Evolutionary conservation across 2,797 vertebrate species (phyloP).

Genomic region (Peromyscus attwateri): DNA sequence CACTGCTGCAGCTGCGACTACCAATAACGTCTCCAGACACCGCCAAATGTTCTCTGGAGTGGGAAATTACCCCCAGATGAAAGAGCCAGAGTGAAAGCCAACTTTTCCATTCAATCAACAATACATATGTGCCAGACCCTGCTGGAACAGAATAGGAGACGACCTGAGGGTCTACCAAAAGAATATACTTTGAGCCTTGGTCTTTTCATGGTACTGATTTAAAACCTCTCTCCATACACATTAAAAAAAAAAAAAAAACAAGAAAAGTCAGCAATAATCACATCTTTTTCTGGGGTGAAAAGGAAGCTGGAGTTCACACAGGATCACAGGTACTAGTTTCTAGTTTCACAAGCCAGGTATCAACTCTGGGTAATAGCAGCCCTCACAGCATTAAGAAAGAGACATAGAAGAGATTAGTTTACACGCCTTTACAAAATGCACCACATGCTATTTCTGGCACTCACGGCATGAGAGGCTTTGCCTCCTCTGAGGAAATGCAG

Average conservation of each 20-base stretch:
- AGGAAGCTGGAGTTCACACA: slow-evolving; percentile 31
- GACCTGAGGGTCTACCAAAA: slow-evolving; percentile 19
- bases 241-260: background rate
- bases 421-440: slow-evolving; percentile 37
- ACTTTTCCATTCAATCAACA: slow-evolving; percentile 4
- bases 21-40: background rate
- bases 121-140: background rate
- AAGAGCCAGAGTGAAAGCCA: background rate
- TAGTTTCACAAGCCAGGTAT: slow-evolving; percentile 53
- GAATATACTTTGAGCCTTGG: background rate
- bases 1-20: background rate
- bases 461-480: slow-evolving; percentile 38
- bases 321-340: slow-evolving; percentile 26
- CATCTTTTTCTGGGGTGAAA: slow-evolving; percentile 17
- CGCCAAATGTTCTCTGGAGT: background rate
- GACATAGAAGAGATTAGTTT: slow-evolving; percentile 39
- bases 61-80: background rate
- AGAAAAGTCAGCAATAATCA: background rate
- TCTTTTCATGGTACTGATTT: slow-evolving; percentile 14
- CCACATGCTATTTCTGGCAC: slow-evolving; percentile 37
- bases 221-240: slow-evolving; percentile 28
- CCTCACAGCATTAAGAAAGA: slow-evolving; percentile 55
- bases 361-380: slow-evolving; percentile 32
- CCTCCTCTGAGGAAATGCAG: slow-evolving; percentile 15
- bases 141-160: background rate